These are phyloP conservation scores for Echinarachnius parma DNA, from an alignment of 53 echinoderm and acorn worm genomes.

Conservation along the genomic window DNA sequence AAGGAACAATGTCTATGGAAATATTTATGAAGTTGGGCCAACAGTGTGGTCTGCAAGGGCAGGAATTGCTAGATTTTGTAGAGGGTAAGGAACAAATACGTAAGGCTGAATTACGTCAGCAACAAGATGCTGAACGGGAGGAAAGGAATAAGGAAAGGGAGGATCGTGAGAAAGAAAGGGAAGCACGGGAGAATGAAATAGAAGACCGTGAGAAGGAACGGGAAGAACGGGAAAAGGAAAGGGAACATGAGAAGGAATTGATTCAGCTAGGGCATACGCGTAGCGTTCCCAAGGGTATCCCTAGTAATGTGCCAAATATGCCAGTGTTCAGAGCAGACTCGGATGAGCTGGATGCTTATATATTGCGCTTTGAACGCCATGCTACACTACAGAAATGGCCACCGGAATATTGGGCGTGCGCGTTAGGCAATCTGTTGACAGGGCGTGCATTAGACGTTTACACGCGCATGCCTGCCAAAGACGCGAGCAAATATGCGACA, in stretches of 20 bases:
- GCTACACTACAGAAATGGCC: conserved; percentile 1
- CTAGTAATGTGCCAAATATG: not conserved
- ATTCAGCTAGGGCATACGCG: too few species aligned
- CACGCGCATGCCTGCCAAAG: not conserved
- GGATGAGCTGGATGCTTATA: conserved; percentile 9
- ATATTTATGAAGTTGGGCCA: not conserved
- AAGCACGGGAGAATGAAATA: not conserved
- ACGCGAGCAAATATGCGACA: not conserved
- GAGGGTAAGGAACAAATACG: not conserved
- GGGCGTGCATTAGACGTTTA: not conserved
- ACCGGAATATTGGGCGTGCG: not conserved
- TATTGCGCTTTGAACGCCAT: not conserved
- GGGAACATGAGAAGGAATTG: too few species aligned
- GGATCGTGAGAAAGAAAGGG: not conserved
- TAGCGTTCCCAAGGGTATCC: not conserved
- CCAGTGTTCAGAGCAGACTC: not conserved
- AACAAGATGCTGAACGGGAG: not conserved
- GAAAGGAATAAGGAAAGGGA: not conserved
- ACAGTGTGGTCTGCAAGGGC: not conserved
- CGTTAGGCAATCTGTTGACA: not conserved
- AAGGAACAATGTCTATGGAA: not conserved
- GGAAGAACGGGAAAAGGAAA: not conserved
- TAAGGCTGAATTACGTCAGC: not conserved
- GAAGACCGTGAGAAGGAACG: not conserved
- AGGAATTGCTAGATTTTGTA: not conserved